Evolutionary conservation across 2,888 invertebrate genomes (phyloP), one percentile per base, ranked within the genome.

Genomic region (Leucophora obtusa): DNA sequence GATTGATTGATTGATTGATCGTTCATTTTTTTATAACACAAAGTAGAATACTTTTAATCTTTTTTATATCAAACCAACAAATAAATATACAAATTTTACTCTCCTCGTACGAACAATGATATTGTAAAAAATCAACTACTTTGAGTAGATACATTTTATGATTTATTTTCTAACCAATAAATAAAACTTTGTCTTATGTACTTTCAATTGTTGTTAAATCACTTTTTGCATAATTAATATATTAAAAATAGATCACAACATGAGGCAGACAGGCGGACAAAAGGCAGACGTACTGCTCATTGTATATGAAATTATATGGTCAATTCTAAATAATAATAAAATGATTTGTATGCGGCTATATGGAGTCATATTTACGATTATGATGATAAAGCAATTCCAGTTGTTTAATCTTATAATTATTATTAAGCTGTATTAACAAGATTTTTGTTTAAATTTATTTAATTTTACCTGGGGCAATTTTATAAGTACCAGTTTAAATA

Each of bases 151-250:
- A 54, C 10, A 56, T 17, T 14, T 58, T 65, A 33, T 69, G 78
- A 69, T 73, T 78, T 78, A 72, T 78, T 63, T 63, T 21, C n/a
- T n/a, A 63, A 68, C 63, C 72, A 63, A 53, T 73, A 68, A 73
- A 63, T 72, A 33, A 78, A 63, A 78, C 78, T 69, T 51, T 62
- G 62, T 73, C 24, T 58, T 68, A 18, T 38, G 50, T 54, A 54
- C 35, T 65, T 71, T 51, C 66, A 21, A 77, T 78, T 77, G 53
- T 66, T 59, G 33, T 66, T 65, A 66, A 59, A 66, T 66, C 38
- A 62, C 10, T 60, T 24, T 15, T 21, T 72, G 59, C 28, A 66
- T 54, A 66, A 70, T 77, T 66, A 47, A 59, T 66, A 60, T 56
- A 43, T 65, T 28, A 17, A 33, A 72, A 54, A 38, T 33, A 58